phyloP scores from a whole-genome alignment of 2,797 vertebrate genomes.

The Ciconia nigra region DNA sequence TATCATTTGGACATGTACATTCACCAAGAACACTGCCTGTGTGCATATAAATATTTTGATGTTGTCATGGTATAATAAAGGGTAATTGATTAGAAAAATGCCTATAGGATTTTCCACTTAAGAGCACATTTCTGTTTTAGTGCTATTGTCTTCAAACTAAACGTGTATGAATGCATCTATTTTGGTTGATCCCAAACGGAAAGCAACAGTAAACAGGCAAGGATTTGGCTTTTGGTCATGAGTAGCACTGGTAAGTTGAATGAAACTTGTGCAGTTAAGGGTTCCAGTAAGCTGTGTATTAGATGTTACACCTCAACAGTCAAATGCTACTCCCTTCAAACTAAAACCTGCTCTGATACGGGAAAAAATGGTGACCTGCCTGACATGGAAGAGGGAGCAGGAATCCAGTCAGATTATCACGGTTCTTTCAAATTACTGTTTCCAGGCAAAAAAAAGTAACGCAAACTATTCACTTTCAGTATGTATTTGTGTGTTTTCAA shows the following conservation, averaged over 20 bases:
- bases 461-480: neutral
- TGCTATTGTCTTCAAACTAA: slow-evolving; percentile 5
- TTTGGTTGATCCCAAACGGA: slow-evolving; percentile 9
- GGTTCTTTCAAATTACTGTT: neutral
- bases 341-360: neutral
- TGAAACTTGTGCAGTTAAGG: neutral
- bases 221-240: neutral
- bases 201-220: neutral
- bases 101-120: slow-evolving; percentile 23
- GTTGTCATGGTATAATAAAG: slow-evolving; percentile 45
- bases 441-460: neutral
- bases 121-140: slow-evolving; percentile 4
- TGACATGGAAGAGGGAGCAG: neutral
- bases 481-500: neutral
- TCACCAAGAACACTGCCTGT: slow-evolving; percentile 34
- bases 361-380: neutral
- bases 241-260: neutral
- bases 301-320: neutral
- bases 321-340: neutral
- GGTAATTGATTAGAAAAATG: slow-evolving; percentile 43
- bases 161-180: neutral
- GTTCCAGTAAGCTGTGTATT: neutral
- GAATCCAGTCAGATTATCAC: neutral
- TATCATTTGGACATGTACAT: slow-evolving; percentile 46
- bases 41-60: slow-evolving; percentile 49